Evolutionary conservation across 2,888 invertebrate genomes (phyloP).

Genomic region (Hyalella azteca): DNA sequence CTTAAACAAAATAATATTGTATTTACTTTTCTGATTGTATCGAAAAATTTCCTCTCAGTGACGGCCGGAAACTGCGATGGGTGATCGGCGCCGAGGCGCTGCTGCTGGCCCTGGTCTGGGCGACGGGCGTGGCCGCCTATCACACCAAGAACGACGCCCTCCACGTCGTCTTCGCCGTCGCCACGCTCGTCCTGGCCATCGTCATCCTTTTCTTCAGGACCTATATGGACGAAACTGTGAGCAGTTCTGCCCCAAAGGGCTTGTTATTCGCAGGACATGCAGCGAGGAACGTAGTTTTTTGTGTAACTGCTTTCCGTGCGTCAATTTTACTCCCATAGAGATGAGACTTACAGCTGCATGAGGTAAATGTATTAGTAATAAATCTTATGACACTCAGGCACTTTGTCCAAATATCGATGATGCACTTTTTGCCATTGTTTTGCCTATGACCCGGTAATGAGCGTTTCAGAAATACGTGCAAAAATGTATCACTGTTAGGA

Average conservation of each 20-base stretch:
- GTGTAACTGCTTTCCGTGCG: background rate
- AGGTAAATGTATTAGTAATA: background rate
- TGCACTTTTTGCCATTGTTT: background rate
- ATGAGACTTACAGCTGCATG: no score
- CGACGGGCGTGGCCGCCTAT: conserved; percentile 40
- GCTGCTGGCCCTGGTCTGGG: conserved; percentile 47
- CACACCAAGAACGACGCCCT: background rate
- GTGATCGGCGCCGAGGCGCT: conserved; percentile 48
- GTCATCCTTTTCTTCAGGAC: conserved; percentile 49
- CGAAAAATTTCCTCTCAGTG: no score
- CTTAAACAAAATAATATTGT: no score
- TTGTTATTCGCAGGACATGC: background rate
- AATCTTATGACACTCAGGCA: background rate
- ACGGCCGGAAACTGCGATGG: conserved; percentile 54
- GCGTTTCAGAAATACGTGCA: no score
- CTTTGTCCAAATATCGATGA: background rate
- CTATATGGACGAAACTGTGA: conserved; percentile 53
- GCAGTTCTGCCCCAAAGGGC: background rate
- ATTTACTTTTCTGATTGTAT: no score
- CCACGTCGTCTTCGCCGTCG: conserved; percentile 40
- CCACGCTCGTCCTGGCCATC: conserved; percentile 50
- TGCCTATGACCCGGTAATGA: no score
- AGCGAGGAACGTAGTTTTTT: background rate
- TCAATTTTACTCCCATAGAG: background rate
- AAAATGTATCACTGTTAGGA: no score